A percentile compares a stretch with the other conserved stretches of the same genome.
Conservation (phyloP, 2,797 vertebrate species). For the Melanotaenia trifasciata region DNA sequence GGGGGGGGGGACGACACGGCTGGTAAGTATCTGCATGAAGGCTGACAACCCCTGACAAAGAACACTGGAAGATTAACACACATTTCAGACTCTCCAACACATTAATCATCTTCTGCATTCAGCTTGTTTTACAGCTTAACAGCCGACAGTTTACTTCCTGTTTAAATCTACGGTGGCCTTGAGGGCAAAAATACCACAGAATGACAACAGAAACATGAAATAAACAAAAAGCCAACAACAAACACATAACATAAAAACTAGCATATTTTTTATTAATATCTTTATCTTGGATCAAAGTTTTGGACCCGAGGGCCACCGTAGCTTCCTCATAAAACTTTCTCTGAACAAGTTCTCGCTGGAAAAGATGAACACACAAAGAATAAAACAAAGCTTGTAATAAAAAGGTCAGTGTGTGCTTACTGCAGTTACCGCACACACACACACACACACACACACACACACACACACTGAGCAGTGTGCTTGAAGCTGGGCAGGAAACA, state of each 20-base stretch:
- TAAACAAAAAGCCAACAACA: not conserved
- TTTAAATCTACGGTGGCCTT: not conserved
- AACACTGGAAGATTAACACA: too few relatives aligned
- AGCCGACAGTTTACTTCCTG: too few relatives aligned
- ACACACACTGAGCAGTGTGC: not conserved
- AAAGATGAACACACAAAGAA: constrained; percentile 1
- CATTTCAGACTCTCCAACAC: too few relatives aligned
- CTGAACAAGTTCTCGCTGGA: not conserved
- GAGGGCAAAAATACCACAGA: not conserved
- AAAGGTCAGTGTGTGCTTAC: constrained; percentile 21
- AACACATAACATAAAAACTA: not conserved
- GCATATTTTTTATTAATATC: too few relatives aligned
- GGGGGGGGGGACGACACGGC: too few relatives aligned
- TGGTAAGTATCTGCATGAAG: too few relatives aligned
- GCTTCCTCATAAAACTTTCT: not conserved
- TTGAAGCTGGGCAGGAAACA: constrained; percentile 53
- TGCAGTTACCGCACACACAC: not conserved
- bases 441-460: constrained; percentile 14
- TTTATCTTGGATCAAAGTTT: not conserved
- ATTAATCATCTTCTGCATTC: too few relatives aligned
- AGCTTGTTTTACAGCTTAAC: too few relatives aligned
- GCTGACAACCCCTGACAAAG: too few relatives aligned
- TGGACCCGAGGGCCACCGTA: not conserved
- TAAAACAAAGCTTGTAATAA: not conserved
- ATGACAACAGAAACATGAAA: not conserved